Percentiles rank a stretch among this genome's conserved stretches.
Evolutionary conservation across 1,140 invertebrate species (phyloP).

Genomic region (Polypedilum vanderplanki): DNA sequence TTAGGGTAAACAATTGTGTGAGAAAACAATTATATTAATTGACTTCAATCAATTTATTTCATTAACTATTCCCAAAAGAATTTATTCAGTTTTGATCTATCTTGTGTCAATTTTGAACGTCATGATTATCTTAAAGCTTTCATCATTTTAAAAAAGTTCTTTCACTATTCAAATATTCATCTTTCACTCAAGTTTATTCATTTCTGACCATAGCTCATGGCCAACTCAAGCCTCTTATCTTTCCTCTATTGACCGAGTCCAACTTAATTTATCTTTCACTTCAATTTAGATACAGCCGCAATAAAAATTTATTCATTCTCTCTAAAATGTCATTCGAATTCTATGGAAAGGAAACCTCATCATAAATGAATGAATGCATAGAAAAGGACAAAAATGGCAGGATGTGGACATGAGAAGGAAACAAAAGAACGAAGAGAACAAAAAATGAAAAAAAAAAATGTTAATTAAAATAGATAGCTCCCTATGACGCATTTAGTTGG

Average conservation of each 20-base stretch:
- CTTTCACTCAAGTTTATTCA: too few species aligned
- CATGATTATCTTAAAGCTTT: background rate
- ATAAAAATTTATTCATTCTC: background rate
- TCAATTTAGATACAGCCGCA: background rate
- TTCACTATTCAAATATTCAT: too few species aligned
- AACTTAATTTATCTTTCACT: background rate
- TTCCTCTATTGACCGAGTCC: background rate
- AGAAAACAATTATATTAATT: background rate
- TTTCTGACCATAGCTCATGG: too few species aligned
- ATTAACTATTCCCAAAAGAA: background rate
- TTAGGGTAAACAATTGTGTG: background rate
- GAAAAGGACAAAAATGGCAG: background rate
- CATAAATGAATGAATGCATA: background rate
- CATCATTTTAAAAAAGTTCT: too few species aligned
- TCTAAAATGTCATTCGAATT: background rate
- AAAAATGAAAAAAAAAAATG: background rate
- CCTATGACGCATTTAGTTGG: conserved; percentile 16
- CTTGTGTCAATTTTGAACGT: background rate
- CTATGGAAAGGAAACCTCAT: background rate
- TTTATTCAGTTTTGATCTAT: background rate
- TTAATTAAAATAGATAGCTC: conserved; percentile 19
- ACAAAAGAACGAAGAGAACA: background rate
- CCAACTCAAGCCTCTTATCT: background rate
- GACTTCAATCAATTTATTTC: background rate
- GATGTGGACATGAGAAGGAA: too few species aligned